Conservation (phyloP, 2,113 vertebrate species). For the Thalassoma bifasciatum region DNA sequence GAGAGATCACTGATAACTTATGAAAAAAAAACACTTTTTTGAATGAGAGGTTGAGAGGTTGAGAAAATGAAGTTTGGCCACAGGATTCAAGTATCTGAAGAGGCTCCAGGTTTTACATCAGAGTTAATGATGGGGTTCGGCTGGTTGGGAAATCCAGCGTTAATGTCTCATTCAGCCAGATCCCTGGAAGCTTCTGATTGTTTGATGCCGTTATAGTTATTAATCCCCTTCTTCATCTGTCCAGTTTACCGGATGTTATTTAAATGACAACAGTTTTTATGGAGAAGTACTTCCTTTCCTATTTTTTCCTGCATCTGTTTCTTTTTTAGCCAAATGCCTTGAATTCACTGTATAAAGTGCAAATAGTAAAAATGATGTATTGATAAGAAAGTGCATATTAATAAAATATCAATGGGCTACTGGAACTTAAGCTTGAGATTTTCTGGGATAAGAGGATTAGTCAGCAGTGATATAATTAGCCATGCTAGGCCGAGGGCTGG, state of each 20-base stretch:
- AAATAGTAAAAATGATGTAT: slow-evolving; percentile 78
- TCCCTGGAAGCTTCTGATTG: slow-evolving; percentile 68
- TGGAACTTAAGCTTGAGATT: slow-evolving; percentile 50
- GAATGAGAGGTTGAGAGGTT: slow-evolving; percentile 26
- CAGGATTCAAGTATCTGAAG: not conserved
- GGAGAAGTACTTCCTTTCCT: slow-evolving; percentile 52
- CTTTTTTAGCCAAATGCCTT: slow-evolving; percentile 82
- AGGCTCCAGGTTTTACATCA: slow-evolving; percentile 28
- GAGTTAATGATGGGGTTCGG: slow-evolving; percentile 64
- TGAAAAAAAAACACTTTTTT: slow-evolving; percentile 27
- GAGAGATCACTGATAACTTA: slow-evolving; percentile 4
- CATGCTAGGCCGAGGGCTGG: slow-evolving; percentile 1
- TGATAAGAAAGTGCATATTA: slow-evolving; percentile 80
- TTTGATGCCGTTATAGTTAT: slow-evolving; percentile 21
- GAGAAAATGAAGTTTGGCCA: slow-evolving; percentile 13
- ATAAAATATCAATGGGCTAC: slow-evolving; percentile 74
- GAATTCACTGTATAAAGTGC: slow-evolving; percentile 79
- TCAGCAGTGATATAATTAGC: slow-evolving; percentile 62
- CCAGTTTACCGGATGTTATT: slow-evolving; percentile 74
- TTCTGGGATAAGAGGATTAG: slow-evolving; percentile 68
- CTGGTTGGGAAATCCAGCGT: slow-evolving; percentile 35
- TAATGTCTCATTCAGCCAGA: slow-evolving; percentile 46
- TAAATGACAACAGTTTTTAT: slow-evolving; percentile 75
- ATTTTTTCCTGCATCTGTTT: slow-evolving; percentile 31
- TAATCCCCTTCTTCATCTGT: slow-evolving; percentile 17